Evolutionary conservation across 92 coral and sea anemone species (phyloP), one percentile per base, ranked within the genome.

Genomic region (Porites evermanni): DNA sequence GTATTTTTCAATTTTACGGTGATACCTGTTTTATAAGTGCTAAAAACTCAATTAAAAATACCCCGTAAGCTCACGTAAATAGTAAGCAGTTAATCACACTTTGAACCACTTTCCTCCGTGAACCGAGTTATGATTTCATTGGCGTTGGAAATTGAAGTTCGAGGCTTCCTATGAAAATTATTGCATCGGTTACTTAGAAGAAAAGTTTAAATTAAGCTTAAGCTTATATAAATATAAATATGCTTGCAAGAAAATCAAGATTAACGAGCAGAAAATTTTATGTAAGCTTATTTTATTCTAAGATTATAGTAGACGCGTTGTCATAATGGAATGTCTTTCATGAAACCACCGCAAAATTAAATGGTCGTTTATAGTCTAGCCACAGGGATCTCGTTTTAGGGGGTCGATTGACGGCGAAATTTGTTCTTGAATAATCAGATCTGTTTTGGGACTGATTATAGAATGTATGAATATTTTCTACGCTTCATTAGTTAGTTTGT

Each of bases 401-500:
- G 21, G 2, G 44, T 23, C 21, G 51, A 44, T 6, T 9, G 51
- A 11, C 14, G 14, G 67, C 67, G 2, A 23, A 23, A 5, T 18
- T 7, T 23, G 11, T 8, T 19, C 54, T 10, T 81, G 32, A 77
- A 19, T 58, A 8, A 8, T 32, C 8, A 16, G 56, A 69, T 67
- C 5, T 80, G 53, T 17, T 56, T 53, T 51, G 67, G 13, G 53
- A 69, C 18, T 70, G 75, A 8, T 16, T 9, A 2, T 17, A 26
- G 29, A 69, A 20, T 54, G 60, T 54, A 54, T 38, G 47, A 44
- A 69, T 50, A 70, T 70, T 70, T 68, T 81, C 58, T 13, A 70
- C 65, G 70, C 77, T 70, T 70, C 86, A 70, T 24, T 59, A 44
- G 70, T 54, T 70, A 18, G 47, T 17, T 64, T 44, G n/a, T 78